phyloP scores from a whole-genome alignment of 53 echinoderm and acorn worm genomes.

The Antedon mediterranea region DNA sequence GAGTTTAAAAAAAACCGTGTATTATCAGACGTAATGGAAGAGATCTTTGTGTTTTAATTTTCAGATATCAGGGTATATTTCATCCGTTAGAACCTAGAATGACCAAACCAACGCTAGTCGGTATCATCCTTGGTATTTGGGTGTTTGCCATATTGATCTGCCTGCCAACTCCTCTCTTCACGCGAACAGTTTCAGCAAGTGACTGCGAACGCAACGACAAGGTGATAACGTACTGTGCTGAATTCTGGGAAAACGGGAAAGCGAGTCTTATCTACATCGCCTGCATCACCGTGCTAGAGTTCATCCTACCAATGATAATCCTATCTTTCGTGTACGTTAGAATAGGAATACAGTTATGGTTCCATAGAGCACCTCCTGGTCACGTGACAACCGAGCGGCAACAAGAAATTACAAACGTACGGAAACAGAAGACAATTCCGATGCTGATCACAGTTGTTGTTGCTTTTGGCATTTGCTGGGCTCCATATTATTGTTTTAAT shows the following conservation, averaged over 20 bases:
- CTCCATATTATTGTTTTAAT: constrained; percentile 69
- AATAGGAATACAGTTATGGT: constrained; percentile 80
- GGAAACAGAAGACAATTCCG: constrained; percentile 87
- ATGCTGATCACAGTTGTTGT: constrained; percentile 90
- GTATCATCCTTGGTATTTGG: constrained; percentile 56
- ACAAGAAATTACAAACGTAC: constrained; percentile 67
- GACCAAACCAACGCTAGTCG: constrained; percentile 57
- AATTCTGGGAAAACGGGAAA: constrained; percentile 34
- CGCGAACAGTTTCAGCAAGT: constrained; percentile 2
- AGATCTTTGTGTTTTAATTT: constrained; percentile 6
- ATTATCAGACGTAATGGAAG: too few relatives aligned
- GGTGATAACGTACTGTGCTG: constrained; percentile 24
- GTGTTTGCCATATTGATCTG: constrained; percentile 40
- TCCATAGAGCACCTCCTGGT: constrained; percentile 73
- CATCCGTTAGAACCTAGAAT: constrained; percentile 84
- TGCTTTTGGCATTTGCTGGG: constrained; percentile 88
- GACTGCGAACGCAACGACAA: background rate
- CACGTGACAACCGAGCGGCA: constrained; percentile 71
- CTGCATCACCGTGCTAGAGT: constrained; percentile 53
- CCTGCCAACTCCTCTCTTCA: constrained; percentile 56
- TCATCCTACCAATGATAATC: constrained; percentile 52
- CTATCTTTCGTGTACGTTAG: constrained; percentile 76
- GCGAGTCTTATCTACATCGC: constrained; percentile 42
- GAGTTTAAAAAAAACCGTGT: too few relatives aligned
- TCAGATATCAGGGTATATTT: constrained; percentile 85